Percentiles rank a stretch among this genome's conserved stretches.
Evolutionary conservation across 2,113 vertebrate genomes (phyloP).

Genomic region (Dicaeum eximium): DNA sequence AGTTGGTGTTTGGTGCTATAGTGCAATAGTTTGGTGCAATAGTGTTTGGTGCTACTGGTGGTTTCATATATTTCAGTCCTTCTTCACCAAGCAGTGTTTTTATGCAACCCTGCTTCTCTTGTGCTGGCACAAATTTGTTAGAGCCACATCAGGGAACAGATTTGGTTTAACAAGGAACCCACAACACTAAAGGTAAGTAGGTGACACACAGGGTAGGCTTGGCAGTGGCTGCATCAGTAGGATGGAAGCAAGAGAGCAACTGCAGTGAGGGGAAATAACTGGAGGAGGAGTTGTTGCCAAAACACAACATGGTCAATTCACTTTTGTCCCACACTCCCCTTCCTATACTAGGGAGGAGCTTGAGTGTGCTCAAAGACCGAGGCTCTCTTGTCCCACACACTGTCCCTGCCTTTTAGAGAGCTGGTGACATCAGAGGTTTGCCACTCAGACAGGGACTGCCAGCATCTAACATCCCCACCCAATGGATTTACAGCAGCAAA

Average conservation of each 20-base stretch:
- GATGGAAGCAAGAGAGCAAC: background rate
- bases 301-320: background rate
- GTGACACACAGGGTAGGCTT: background rate
- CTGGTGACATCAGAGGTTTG: background rate
- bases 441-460: background rate
- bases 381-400: background rate
- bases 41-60: background rate
- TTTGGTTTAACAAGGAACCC: background rate
- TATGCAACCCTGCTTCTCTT: background rate
- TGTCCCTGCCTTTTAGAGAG: rapidly evolving
- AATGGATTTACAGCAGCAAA: background rate
- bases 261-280: background rate
- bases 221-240: background rate
- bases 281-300: background rate
- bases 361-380: rapidly evolving
- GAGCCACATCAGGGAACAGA: background rate
- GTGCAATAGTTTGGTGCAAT: too few species aligned
- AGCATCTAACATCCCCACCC: too few species aligned
- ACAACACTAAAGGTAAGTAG: background rate
- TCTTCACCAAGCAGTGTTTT: background rate
- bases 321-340: background rate
- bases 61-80: background rate
- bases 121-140: background rate
- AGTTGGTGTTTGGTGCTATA: background rate
- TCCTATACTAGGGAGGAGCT: background rate